Evolutionary conservation across 2,888 invertebrate species (phyloP), one percentile per base, ranked within the genome.

Genomic region (Eupithecia subumbrata): DNA sequence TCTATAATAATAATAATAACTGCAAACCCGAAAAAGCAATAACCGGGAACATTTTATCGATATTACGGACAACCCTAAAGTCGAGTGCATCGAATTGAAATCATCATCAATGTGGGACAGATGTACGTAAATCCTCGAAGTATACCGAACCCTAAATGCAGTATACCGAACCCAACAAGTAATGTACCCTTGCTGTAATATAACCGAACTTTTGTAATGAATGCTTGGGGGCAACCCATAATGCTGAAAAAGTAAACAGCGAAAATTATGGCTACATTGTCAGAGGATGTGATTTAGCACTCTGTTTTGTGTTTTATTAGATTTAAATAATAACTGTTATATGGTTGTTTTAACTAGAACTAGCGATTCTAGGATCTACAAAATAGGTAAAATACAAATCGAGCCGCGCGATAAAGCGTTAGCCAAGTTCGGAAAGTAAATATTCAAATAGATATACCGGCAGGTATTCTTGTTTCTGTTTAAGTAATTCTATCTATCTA

Each of bases 71-170:
- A 71, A 68, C 75, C 72, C 78, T 72, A 76, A 74, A 68, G 25
- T 76, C 11, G 67, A 63, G 72, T 52, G 74, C 52, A 71, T 72
- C 64, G 69, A 73, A 78, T 77, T 71, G 69, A 66, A 34, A 70
- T 43, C 34, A 66, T 34, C 69, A 63, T 73, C 71, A 69, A 34
- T 67, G 56, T 76, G 7, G 84, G 83, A 87, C 89, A 89, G 89
- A 89, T 89, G 89, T 81, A 80, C 83, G 9, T 56, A 60, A 71
- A 80, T 79, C 83, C 85, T 82, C 67, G 67, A 11, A 22, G 12
- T 77, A 74, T 72, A 80, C 25, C 18, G 34, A 56, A 56, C 56
- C 22, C 56, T 22, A 56, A 56, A 52, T 22, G 12, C 3, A 22
- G 56, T 56, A 56, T 22, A 60, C 12, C 25, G 25, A 60, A 25